A percentile compares a stretch with the other conserved stretches of the same genome.
Conservation (phyloP, 23 tunicate genomes). For the Phallusia fumigata region DNA sequence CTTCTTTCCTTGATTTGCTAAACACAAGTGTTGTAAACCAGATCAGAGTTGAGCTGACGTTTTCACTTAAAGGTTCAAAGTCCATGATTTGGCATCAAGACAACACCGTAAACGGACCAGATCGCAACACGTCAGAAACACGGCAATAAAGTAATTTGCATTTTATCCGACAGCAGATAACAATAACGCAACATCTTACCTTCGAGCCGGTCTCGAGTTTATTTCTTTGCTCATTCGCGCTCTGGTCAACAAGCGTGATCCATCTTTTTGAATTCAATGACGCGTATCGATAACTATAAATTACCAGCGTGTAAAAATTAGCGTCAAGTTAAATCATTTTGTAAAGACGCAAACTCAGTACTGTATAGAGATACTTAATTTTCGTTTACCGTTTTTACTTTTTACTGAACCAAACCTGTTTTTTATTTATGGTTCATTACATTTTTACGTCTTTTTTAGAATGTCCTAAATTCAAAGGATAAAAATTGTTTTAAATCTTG, state of each 20-base stretch:
- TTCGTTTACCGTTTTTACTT: too few species aligned
- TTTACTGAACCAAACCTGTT: too few species aligned
- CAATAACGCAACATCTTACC: neutral
- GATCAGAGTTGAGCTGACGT: neutral
- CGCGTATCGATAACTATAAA: neutral
- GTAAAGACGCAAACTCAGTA: too few species aligned
- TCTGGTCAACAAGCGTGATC: neutral
- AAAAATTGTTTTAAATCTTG: too few species aligned
- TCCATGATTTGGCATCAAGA: neutral
- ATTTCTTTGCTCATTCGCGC: neutral
- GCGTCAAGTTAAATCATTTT: too few species aligned
- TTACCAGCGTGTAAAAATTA: neutral
- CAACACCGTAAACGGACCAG: too few species aligned
- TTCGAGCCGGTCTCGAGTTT: neutral
- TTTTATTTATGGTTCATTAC: too few species aligned
- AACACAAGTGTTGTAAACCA: neutral
- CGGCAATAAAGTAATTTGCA: too few species aligned
- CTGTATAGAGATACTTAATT: too few species aligned
- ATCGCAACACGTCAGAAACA: too few species aligned
- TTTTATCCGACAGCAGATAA: neutral
- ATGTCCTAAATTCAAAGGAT: too few species aligned
- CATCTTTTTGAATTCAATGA: neutral
- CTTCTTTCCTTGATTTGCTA: neutral
- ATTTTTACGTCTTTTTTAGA: too few species aligned
- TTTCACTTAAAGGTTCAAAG: constrained; percentile 7